Evolutionary conservation across 2,113 vertebrate genomes (phyloP), one percentile per base, ranked within the genome.

Genomic region (Misgurnus anguillicaudatus): DNA sequence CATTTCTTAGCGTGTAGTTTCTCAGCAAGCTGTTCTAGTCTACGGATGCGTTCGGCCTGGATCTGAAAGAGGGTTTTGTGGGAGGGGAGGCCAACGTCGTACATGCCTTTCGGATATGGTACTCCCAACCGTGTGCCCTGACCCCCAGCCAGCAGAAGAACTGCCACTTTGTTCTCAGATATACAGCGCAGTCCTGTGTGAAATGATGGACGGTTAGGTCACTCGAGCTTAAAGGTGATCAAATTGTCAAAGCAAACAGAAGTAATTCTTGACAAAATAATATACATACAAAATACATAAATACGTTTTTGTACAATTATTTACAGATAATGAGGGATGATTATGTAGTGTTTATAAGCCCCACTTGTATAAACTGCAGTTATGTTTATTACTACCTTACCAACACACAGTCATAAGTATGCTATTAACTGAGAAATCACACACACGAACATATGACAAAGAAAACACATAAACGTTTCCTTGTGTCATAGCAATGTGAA

Each of bases 11-110:
- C 90, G 80, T 94, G 87, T 66, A 83, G 89, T 83, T 93, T 88
- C 87, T 94, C 93, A 0, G 95, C 96, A 78, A 98, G 88, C 85
- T 92, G 93, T 45, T 98, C 93, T 47, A 98, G 93, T 85, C 94
- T 95, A 86, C 94, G 79, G 85, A 99, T 97, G 67, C 96, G 95
- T 80, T 98, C 96, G 0, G 96, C 97, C 88, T 99, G 97, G 73
- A 98, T 96, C 88, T 98, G 96, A 90, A 98, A 99, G 79, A 99
- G 96, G n/a, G 95, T 97, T 92, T 98, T 98, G 87, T 90, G 95
- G 51, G 97, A 98, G 0, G 95, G 96, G 85, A 98, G 89, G 42
- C 95, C 93, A n/a, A 98, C 95, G 71, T 98, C 95, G 74, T 95
- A 99, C 96, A 99, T 98, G 85, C 97, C 97, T 90, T 99, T 98